Conservation (phyloP, 64 coral and sea anemone species). For the Cladopsammia gracilis region DNA sequence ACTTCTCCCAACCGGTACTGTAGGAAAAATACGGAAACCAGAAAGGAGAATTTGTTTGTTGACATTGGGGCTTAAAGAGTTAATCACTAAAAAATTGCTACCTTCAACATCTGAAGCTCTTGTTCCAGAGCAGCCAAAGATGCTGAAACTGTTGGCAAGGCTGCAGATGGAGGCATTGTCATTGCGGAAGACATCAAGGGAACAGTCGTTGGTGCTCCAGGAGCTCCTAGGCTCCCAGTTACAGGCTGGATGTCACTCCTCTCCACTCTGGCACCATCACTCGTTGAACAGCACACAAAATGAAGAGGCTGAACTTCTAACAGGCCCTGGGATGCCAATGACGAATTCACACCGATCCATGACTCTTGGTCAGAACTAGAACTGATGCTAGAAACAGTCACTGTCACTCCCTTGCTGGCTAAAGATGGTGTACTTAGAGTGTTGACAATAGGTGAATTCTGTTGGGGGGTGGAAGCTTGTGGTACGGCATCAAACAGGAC, state of each 20-base stretch:
- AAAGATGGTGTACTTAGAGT: constrained; percentile 11
- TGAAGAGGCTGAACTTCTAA: constrained; percentile 95
- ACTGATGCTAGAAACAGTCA: neutral
- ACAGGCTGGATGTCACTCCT: constrained; percentile 47
- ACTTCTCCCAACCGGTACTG: no score
- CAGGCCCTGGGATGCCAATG: constrained; percentile 78
- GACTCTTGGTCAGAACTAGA: neutral
- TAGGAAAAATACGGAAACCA: no score
- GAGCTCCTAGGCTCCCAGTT: constrained; percentile 55
- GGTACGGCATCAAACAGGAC: constrained; percentile 84
- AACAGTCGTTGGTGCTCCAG: neutral
- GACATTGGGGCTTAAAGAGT: neutral
- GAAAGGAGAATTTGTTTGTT: no score
- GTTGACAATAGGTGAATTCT: constrained; percentile 12
- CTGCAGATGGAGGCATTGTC: constrained; percentile 22
- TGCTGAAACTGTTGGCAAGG: constrained; percentile 65
- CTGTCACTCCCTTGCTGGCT: neutral
- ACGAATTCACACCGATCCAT: constrained; percentile 49
- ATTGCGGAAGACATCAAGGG: constrained; percentile 25
- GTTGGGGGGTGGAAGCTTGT: constrained; percentile 13
- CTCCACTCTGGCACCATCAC: constrained; percentile 95
- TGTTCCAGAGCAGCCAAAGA: constrained; percentile 67
- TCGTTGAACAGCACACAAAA: constrained; percentile 90
- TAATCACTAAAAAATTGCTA: neutral
- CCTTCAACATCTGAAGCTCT: constrained; percentile 71